phyloP scores from a whole-genome alignment of 1,140 invertebrate genomes.

The Zaprionus tsacasi region DNA sequence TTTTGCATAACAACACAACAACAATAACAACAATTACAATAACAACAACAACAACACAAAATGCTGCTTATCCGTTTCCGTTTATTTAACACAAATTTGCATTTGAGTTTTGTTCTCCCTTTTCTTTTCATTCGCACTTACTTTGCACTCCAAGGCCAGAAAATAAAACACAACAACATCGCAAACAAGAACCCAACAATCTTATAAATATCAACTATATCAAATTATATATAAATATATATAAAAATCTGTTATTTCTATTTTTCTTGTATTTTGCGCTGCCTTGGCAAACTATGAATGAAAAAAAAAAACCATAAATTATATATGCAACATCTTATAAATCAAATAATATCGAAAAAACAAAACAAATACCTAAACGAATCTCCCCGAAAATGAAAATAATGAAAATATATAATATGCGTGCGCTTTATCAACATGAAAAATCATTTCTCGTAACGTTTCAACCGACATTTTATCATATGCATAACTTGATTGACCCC shows the following conservation, averaged over 20 bases:
- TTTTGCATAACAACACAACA: slow-evolving; percentile 39
- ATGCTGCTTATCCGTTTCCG: slow-evolving; percentile 33
- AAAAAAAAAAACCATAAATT: slow-evolving; percentile 49
- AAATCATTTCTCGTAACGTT: slow-evolving; percentile 24
- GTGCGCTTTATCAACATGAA: slow-evolving; percentile 75
- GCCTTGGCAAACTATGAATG: slow-evolving; percentile 80
- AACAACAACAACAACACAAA: slow-evolving; percentile 26
- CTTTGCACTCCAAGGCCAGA: slow-evolving; percentile 46
- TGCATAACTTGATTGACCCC: not conserved
- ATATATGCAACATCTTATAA: slow-evolving; percentile 9
- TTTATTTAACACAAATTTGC: slow-evolving; percentile 37
- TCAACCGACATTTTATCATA: slow-evolving; percentile 30
- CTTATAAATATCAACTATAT: slow-evolving; percentile 40
- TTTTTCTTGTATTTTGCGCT: slow-evolving; percentile 82
- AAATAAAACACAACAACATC: slow-evolving; percentile 30
- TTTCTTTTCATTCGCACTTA: slow-evolving; percentile 16
- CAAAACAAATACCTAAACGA: not conserved
- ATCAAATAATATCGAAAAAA: slow-evolving; percentile 31
- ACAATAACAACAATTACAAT: slow-evolving; percentile 17
- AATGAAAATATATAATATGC: slow-evolving; percentile 49
- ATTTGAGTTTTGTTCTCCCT: slow-evolving; percentile 21
- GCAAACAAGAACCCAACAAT: slow-evolving; percentile 35
- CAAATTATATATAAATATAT: slow-evolving; percentile 55
- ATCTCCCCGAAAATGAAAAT: slow-evolving; percentile 12
- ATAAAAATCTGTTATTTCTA: slow-evolving; percentile 74